These are phyloP conservation scores for Chiloscyllium punctatum DNA, from an alignment of 2,797 vertebrate genomes.

Conservation along the genomic window DNA sequence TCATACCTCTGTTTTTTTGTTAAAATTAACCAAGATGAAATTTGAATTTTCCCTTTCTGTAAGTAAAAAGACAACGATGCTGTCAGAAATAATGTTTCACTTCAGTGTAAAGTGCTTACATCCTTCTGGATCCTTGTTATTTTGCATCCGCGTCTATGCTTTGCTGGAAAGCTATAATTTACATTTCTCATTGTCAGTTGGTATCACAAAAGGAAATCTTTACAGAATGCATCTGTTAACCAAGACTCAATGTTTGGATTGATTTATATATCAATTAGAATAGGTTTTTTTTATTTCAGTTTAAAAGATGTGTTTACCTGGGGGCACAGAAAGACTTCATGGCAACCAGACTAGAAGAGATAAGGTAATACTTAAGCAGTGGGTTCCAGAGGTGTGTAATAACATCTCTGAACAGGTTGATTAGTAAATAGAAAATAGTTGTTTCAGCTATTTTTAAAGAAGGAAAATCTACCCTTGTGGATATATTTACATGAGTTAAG, in stretches of 20 bases:
- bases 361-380: background rate
- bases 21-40: background rate
- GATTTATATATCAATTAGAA: background rate
- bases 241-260: background rate
- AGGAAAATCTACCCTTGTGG: background rate
- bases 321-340: background rate
- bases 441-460: background rate
- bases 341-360: background rate
- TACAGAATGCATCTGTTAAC: background rate
- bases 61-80: background rate
- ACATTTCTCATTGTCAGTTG: background rate
- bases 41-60: background rate
- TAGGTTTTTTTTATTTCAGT: background rate
- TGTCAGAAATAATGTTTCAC: background rate
- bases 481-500: background rate
- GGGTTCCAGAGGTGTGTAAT: too few species aligned
- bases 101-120: background rate
- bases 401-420: too few species aligned
- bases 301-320: background rate
- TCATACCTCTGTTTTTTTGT: background rate
- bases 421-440: too few species aligned
- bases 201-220: background rate
- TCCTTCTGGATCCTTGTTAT: background rate
- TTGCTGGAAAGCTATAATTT: background rate
- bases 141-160: background rate